These are phyloP conservation scores for Drosophila kikkawai DNA, from an alignment of 1,140 invertebrate genomes.

Conservation along the genomic window DNA sequence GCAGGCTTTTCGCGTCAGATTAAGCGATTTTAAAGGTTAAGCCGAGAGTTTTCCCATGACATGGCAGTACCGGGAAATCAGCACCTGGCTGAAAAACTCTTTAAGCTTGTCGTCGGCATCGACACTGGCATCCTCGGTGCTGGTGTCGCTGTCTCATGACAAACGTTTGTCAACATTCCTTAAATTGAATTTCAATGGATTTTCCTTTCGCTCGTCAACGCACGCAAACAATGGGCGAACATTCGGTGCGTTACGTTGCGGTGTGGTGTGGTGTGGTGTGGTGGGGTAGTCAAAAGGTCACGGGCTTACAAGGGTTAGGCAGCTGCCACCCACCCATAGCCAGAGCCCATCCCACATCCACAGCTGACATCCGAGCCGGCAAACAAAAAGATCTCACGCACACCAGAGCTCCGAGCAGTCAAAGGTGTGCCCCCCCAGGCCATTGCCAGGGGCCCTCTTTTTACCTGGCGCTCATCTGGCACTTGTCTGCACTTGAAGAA, in stretches of 20 bases:
- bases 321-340: constrained; percentile 10
- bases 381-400: constrained; percentile 59
- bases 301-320: constrained; percentile 61
- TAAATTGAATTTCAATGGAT: constrained; percentile 70
- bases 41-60: constrained; percentile 39
- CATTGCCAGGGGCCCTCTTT: neutral
- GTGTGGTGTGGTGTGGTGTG: neutral
- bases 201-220: constrained; percentile 60
- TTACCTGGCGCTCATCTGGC: constrained; percentile 8
- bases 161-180: constrained; percentile 67
- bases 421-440: neutral
- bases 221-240: constrained; percentile 44
- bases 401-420: constrained; percentile 3
- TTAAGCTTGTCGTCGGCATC: constrained; percentile 42
- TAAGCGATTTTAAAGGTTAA: constrained; percentile 33
- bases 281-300: constrained; percentile 49
- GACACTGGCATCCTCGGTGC: constrained; percentile 9
- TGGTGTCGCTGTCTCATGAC: constrained; percentile 47
- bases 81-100: constrained; percentile 23
- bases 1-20: constrained; percentile 37
- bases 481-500: constrained; percentile 18
- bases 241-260: neutral
- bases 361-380: constrained; percentile 53
- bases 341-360: constrained; percentile 1
- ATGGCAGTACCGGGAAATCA: constrained; percentile 43